These are phyloP conservation scores for Takifugu ocellatus DNA, from an alignment of 2,797 vertebrate species.

Conservation along the genomic window DNA sequence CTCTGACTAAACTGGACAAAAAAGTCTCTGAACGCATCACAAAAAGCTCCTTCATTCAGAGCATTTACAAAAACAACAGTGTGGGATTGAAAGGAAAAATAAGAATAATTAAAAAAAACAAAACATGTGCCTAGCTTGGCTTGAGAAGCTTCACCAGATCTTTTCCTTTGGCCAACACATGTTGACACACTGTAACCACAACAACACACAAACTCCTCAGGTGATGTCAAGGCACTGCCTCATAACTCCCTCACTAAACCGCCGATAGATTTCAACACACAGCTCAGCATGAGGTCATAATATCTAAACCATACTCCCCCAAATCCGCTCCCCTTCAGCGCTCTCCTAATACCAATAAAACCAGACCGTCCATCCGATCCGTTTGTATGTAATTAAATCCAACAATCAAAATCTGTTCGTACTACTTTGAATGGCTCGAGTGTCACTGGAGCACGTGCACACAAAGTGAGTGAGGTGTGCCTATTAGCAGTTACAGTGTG, in stretches of 20 bases:
- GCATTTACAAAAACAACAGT: conserved; percentile 43
- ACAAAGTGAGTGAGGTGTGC: conserved; percentile 11
- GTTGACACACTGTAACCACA: neutral
- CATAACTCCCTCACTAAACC: conserved; percentile 20
- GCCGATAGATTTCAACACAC: conserved; percentile 52
- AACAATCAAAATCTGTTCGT: conserved; percentile 39
- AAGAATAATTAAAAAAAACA: conserved; percentile 30
- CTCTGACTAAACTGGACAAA: conserved; percentile 52
- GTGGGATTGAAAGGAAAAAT: conserved; percentile 42
- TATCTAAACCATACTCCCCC: conserved; percentile 45
- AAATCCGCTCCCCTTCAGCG: conserved; percentile 56
- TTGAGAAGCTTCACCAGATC: conserved; percentile 30
- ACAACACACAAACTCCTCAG: conserved; percentile 6
- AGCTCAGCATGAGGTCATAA: conserved; percentile 50
- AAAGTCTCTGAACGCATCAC: conserved; percentile 52
- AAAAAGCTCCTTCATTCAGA: conserved; percentile 43
- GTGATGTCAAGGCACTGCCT: too few relatives aligned
- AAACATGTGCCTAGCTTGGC: conserved; percentile 20
- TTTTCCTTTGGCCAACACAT: conserved; percentile 24
- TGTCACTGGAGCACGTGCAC: conserved; percentile 24
- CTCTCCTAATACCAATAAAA: conserved; percentile 2
- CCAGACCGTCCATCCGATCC: conserved; percentile 28
- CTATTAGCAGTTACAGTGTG: conserved; percentile 22
- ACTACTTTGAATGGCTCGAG: conserved; percentile 29
- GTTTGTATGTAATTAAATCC: conserved; percentile 52